Conservation (phyloP, 2,113 vertebrate species). For the Osmerus eperlanus region DNA sequence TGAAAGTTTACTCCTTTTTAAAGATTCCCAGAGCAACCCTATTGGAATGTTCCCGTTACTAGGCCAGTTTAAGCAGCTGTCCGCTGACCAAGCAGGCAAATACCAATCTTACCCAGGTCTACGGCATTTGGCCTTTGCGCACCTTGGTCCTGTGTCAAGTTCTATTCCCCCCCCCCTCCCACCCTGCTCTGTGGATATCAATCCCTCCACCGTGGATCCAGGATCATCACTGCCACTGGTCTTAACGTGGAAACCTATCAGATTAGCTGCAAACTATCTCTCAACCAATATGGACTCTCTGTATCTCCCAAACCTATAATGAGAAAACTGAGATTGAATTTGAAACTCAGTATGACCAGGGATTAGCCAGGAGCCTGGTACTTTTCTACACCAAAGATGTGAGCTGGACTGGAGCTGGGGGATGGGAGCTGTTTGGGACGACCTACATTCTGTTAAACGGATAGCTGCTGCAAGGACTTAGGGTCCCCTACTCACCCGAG, state of each 20-base stretch:
- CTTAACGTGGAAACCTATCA: constrained; percentile 57
- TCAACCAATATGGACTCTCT: constrained; percentile 69
- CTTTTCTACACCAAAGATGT: constrained; percentile 65
- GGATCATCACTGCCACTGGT: constrained; percentile 55
- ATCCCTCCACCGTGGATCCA: constrained; percentile 44
- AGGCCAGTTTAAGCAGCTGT: not conserved
- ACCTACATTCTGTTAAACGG: constrained; percentile 70
- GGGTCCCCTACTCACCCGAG: constrained; percentile 7
- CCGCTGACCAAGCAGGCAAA: constrained; percentile 21
- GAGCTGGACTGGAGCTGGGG: constrained; percentile 58
- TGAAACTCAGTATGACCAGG: constrained; percentile 69
- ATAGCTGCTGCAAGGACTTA: constrained; percentile 49
- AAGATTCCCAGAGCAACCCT: not conserved
- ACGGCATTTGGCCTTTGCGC: constrained; percentile 11
- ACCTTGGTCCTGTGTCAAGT: not conserved
- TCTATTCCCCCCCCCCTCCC: constrained; percentile 20
- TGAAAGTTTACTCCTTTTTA: not conserved
- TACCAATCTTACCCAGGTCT: constrained; percentile 3
- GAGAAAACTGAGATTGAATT: constrained; percentile 74
- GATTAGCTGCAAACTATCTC: constrained; percentile 68
- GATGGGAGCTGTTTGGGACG: constrained; percentile 47
- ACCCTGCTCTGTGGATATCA: constrained; percentile 48
- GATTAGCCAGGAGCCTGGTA: constrained; percentile 65
- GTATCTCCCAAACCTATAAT: constrained; percentile 69
- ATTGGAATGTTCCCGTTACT: not conserved